These are phyloP conservation scores for Indicator indicator DNA, from an alignment of 2,113 vertebrate species.

Conservation along the genomic window DNA sequence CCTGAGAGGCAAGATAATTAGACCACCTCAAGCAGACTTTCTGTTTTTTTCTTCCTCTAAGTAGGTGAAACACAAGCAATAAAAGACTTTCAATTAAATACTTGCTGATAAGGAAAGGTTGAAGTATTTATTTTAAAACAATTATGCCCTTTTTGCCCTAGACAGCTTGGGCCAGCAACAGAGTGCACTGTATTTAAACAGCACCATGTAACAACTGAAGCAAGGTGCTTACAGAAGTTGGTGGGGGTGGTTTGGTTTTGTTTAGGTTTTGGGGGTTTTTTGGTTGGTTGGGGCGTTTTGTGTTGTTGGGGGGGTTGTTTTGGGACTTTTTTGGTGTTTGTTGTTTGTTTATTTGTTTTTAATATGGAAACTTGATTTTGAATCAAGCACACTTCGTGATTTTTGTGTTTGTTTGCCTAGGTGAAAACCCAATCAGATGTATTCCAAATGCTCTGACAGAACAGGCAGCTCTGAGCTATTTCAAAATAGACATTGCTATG, in stretches of 20 bases:
- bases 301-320: too few relatives aligned
- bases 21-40: not conserved
- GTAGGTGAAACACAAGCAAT: not conserved
- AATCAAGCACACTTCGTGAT: not conserved
- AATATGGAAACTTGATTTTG: not conserved
- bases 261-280: too few relatives aligned
- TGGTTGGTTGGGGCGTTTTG: too few relatives aligned
- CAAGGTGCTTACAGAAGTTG: not conserved
- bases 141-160: not conserved
- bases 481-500: not conserved
- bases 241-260: too few relatives aligned
- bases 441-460: not conserved
- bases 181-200: not conserved
- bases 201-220: not conserved
- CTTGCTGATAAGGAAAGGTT: not conserved
- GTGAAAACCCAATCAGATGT: not conserved
- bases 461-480: not conserved
- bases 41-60: not conserved
- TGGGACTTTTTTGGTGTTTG: not conserved
- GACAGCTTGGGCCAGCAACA: not conserved
- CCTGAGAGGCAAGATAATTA: not conserved
- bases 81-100: not conserved
- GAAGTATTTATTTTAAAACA: not conserved
- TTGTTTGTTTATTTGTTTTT: not conserved
- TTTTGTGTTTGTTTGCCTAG: not conserved